Base-by-base conservation (phyloP, 2,797 vertebrate genomes). In the Hephaestus fuliginosus region DNA sequence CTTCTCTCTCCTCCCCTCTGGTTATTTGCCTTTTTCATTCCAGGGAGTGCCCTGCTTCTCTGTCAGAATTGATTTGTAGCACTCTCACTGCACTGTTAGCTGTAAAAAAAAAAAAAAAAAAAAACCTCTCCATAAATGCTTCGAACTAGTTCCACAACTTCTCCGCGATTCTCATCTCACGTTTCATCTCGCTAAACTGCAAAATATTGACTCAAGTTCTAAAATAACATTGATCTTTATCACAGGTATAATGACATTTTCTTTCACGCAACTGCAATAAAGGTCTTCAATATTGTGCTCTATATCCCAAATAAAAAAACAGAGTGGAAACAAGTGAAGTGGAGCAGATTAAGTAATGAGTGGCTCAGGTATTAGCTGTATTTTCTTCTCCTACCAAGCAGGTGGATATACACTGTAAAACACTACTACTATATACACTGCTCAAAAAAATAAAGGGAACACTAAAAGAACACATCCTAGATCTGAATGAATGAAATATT, bases 61-160 rank as follows among this genome's bases (percentile, higher is more conserved):
- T 84, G 78, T 88, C 68, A 84, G 39, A 53, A 74, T 76, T 83
- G 80, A 88, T 90, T 85, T 86, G 81, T 46, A 57, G 70, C 7
- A 2, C 69, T 76, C 43, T 36, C 49, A 6, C 74, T 56, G 49
- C 66, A 53, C 53, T 48, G 75, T 62, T 56, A 75, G 65, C 68
- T 65, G 14, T 20, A 25, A 33, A 69, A 61, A 63, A 33, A 17
- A 33, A 69, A 61, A 63, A 33, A 17, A 51, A 33, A 57, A 39
- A 7, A n/a, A 48, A 1, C 0, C 9, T 60, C 33, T 41, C 62
- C 15, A 14, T 70, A 83, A 86, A 82, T 17, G 52, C 61, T 82
- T 25, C 25, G 71, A 84, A 88, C 78, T 2, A 33, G 74, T 82
- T 78, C 33, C 41, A 30, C 70, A 65, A 60, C 66, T 70, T 81